Percentiles rank a stretch among this genome's conserved stretches.
These are phyloP conservation scores for Nysson spinosus DNA, from an alignment of 2,888 invertebrate genomes.

Conservation along the genomic window DNA sequence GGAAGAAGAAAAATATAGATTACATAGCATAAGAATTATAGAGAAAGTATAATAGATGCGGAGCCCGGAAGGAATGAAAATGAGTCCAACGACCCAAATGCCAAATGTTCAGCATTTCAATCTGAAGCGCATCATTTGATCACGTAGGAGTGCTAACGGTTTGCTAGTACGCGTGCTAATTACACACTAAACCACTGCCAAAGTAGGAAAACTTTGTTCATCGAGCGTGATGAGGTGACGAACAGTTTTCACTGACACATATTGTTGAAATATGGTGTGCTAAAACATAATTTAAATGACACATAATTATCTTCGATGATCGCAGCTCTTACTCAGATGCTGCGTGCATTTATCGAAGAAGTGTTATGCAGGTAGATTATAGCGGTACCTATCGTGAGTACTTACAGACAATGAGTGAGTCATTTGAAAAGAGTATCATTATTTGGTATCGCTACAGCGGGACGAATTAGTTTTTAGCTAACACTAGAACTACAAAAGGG, in stretches of 20 bases:
- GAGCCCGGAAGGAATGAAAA: background rate
- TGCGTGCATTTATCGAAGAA: too few relatives aligned
- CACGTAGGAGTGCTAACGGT: constrained; percentile 46
- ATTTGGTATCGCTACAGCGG: too few relatives aligned
- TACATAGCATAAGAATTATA: background rate
- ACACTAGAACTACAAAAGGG: too few relatives aligned
- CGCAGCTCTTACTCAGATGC: too few relatives aligned
- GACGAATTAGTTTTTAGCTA: too few relatives aligned
- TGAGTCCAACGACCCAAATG: background rate
- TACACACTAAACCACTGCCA: constrained; percentile 25
- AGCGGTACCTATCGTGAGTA: too few relatives aligned
- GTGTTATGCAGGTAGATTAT: too few relatives aligned
- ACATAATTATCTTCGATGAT: too few relatives aligned
- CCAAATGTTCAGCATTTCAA: constrained; percentile 6
- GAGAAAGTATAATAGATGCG: background rate
- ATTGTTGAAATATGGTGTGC: background rate
- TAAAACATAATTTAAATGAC: too few relatives aligned
- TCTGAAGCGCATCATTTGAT: constrained; percentile 14
- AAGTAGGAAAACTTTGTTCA: constrained; percentile 2
- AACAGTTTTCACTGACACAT: constrained; percentile 13
- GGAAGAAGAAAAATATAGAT: too few relatives aligned
- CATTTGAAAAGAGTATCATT: too few relatives aligned
- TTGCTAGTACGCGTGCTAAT: constrained; percentile 35
- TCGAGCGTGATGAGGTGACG: background rate
- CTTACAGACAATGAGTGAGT: too few relatives aligned